Evolutionary conservation across 1,140 invertebrate genomes (phyloP).

Genomic region (Vollenhovia emeryi): DNA sequence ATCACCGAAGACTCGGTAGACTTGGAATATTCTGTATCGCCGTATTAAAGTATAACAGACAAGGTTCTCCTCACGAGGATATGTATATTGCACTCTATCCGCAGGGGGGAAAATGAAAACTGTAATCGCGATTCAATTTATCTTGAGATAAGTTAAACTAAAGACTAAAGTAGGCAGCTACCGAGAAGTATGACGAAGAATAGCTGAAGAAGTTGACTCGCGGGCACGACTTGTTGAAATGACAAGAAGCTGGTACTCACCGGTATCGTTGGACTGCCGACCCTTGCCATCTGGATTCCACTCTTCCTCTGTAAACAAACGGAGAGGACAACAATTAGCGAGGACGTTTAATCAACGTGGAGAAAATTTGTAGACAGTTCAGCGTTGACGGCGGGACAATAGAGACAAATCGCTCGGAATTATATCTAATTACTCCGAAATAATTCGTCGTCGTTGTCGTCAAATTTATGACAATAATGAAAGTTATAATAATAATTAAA

Average conservation of each 20-base stretch:
- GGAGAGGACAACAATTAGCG: constrained; percentile 49
- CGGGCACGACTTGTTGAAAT: background rate
- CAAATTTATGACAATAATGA: background rate
- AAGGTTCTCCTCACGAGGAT: background rate
- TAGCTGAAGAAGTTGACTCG: background rate
- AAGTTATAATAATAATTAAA: background rate
- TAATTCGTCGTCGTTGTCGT: background rate
- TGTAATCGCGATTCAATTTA: background rate
- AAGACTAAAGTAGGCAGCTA: background rate
- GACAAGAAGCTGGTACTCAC: constrained; percentile 75
- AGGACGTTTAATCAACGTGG: background rate
- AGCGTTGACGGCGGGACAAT: background rate
- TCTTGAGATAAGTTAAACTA: constrained; percentile 4
- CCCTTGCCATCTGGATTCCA: constrained; percentile 85
- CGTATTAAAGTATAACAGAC: background rate
- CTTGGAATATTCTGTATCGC: background rate
- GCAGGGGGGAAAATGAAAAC: background rate
- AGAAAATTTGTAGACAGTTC: background rate
- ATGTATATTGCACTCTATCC: background rate
- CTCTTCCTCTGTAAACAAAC: constrained; percentile 84
- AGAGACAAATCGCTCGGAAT: background rate
- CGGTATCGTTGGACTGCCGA: constrained; percentile 82
- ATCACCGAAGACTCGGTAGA: background rate
- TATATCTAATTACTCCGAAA: background rate
- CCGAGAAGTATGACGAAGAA: background rate